Evolutionary conservation across 2,113 vertebrate genomes (phyloP).

Genomic region (Halcyon malimbica): DNA sequence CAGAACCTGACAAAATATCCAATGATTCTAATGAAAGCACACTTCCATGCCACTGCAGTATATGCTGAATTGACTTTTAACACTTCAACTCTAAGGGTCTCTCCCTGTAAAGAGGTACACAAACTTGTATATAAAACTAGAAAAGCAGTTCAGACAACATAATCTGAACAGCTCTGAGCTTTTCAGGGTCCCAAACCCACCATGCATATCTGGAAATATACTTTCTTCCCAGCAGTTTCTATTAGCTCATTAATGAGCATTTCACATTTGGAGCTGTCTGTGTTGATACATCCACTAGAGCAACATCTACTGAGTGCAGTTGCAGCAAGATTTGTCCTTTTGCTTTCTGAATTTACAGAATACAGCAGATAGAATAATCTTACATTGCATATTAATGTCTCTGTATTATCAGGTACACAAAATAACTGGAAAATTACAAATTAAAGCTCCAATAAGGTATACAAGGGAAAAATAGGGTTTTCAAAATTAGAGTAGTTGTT

Average conservation of each 20-base stretch:
- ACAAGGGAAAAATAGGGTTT: not conserved
- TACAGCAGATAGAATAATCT: not conserved
- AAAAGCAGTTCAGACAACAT: not conserved
- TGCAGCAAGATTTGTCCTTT: not conserved
- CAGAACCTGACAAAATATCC: not conserved
- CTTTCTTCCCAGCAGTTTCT: not conserved
- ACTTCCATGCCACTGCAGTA: not conserved
- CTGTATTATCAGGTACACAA: not conserved
- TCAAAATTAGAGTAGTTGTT: not conserved
- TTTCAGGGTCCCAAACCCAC: not conserved
- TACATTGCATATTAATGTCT: not conserved
- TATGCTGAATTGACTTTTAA: not conserved
- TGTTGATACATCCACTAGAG: not conserved
- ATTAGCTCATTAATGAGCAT: not conserved
- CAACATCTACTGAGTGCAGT: not conserved
- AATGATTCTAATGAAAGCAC: not conserved
- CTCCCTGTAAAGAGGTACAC: not conserved
- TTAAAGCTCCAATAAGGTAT: not conserved
- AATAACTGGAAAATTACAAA: not conserved
- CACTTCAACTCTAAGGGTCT: not conserved
- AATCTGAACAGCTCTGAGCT: not conserved
- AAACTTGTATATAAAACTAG: not conserved
- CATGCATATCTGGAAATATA: not conserved
- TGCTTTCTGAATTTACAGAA: not conserved
- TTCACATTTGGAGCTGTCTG: not conserved